Evolutionary conservation across 2,797 vertebrate genomes (phyloP).

Genomic region (Poeciliopsis infans): DNA sequence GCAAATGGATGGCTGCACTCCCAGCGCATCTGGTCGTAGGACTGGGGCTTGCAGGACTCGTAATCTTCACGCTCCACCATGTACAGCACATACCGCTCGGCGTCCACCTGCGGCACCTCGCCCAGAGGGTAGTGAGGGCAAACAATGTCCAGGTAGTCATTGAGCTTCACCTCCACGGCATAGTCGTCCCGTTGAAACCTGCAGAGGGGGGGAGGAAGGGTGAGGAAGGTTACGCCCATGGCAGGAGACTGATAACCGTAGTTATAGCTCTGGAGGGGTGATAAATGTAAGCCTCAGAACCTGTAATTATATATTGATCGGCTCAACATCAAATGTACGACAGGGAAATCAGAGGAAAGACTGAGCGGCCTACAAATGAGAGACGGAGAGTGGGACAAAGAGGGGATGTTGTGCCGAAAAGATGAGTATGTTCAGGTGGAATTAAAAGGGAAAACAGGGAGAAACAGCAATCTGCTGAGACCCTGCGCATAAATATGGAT

Average conservation of each 20-base stretch:
- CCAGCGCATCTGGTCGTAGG: conserved; percentile 93
- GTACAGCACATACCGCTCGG: conserved; percentile 92
- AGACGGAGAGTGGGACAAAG: conserved; percentile 29
- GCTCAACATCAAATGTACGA: conserved; percentile 44
- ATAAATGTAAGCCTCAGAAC: conserved; percentile 71
- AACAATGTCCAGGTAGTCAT: conserved; percentile 95
- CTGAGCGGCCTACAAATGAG: conserved; percentile 31
- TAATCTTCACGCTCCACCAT: conserved; percentile 90
- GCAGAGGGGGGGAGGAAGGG: conserved; percentile 9
- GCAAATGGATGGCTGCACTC: conserved; percentile 90
- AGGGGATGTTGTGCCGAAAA: conserved; percentile 22
- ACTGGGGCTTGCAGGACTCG: conserved; percentile 85
- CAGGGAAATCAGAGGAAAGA: conserved; percentile 81
- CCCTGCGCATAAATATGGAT: conserved; percentile 73
- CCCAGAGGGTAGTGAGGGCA: conserved; percentile 92
- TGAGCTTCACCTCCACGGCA: conserved; percentile 85
- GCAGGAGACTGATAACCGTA: conserved; percentile 57
- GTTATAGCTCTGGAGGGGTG: conserved; percentile 45
- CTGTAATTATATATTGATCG: conserved; percentile 77
- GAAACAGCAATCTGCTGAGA: conserved; percentile 46
- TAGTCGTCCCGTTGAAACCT: conserved; percentile 86
- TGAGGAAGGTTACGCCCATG: conserved; percentile 37
- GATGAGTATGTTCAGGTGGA: conserved; percentile 36
- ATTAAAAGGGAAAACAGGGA: conserved; percentile 48
- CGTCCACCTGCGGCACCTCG: conserved; percentile 73